Percentiles rank a stretch among this genome's conserved stretches.
These are phyloP conservation scores for Poecile atricapillus DNA, from an alignment of 2,113 vertebrate genomes.

Conservation along the genomic window DNA sequence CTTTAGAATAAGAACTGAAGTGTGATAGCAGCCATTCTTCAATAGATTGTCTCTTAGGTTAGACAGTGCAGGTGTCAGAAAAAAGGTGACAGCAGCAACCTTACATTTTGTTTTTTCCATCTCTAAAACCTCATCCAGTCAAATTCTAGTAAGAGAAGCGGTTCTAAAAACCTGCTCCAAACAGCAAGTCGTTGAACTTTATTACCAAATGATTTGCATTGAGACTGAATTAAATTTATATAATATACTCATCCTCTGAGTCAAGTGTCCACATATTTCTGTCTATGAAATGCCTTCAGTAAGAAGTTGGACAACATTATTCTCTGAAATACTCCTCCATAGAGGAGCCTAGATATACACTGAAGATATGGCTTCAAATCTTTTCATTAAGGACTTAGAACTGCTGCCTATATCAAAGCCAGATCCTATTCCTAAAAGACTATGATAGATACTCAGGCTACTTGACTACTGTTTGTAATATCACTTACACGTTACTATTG, in stretches of 20 bases:
- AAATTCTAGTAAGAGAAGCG: background rate
- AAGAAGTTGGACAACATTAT: background rate
- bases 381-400: background rate
- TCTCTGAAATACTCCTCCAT: background rate
- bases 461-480: background rate
- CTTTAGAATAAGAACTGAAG: background rate
- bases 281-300: background rate
- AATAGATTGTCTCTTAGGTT: background rate
- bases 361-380: background rate
- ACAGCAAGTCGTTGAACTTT: background rate
- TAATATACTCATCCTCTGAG: background rate
- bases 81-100: background rate
- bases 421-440: background rate
- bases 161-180: background rate
- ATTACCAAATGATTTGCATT: background rate
- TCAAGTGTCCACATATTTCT: background rate
- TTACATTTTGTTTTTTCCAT: background rate
- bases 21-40: background rate
- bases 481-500: rapidly evolving
- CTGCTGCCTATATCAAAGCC: background rate
- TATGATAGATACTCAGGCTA: background rate
- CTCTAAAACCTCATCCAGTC: background rate
- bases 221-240: background rate
- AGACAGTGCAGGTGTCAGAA: background rate
- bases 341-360: background rate